Percentiles rank a stretch among this genome's conserved stretches.
phyloP scores from a whole-genome alignment of 1,140 invertebrate genomes.

The Drosophila eugracilis region DNA sequence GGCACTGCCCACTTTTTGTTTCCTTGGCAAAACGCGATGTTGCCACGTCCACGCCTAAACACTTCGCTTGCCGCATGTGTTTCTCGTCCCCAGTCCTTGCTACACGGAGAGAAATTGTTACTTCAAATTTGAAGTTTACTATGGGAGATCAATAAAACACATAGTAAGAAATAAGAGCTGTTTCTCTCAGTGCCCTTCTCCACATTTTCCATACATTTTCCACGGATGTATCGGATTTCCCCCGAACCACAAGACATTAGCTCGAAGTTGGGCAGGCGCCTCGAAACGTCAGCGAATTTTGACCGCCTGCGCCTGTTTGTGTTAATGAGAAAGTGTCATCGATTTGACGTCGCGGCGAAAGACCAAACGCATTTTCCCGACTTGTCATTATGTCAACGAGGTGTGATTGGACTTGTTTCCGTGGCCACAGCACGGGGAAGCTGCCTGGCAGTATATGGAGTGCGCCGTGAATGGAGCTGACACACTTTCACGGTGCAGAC shows the following conservation, averaged over 20 bases:
- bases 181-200: background rate
- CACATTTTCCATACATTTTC: constrained; percentile 15
- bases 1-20: constrained; percentile 35
- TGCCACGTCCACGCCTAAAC: constrained; percentile 68
- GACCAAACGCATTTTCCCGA: constrained; percentile 65
- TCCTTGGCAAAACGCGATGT: constrained; percentile 12
- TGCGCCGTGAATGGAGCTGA: constrained; percentile 37
- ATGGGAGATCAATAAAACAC: background rate
- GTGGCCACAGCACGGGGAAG: constrained; percentile 15
- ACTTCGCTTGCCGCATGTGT: constrained; percentile 72
- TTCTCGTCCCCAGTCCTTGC: constrained; percentile 42
- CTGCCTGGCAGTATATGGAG: constrained; percentile 15
- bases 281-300: constrained; percentile 42
- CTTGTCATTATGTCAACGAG: constrained; percentile 65
- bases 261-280: constrained; percentile 49
- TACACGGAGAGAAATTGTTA: constrained; percentile 4
- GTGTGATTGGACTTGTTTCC: constrained; percentile 43
- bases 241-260: constrained; percentile 55
- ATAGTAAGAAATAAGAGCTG: background rate
- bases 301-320: constrained; percentile 34
- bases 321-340: constrained; percentile 81
- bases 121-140: too few species aligned
- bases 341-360: constrained; percentile 73
- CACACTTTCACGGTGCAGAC: constrained; percentile 37
- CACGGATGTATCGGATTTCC: constrained; percentile 55